Evolutionary conservation across 37 sponge, comb jelly and placozoan genomes (phyloP), one percentile per base, ranked within the genome.

Genomic region (Petrosia ficiformis): DNA sequence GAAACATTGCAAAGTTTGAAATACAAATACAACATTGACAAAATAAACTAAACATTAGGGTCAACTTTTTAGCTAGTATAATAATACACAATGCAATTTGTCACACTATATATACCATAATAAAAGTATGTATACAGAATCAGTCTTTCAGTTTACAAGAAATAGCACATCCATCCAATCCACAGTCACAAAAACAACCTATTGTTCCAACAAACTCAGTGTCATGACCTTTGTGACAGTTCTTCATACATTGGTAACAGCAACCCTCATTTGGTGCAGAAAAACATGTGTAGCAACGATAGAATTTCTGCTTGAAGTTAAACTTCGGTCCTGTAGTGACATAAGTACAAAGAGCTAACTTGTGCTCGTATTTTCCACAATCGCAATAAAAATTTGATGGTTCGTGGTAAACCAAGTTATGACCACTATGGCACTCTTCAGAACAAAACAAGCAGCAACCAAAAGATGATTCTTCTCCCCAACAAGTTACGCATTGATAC

Each of bases 221-320:
- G 52, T 42, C 14, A 43, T 71, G 72, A 3, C 28, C 37, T n/a
- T 31, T 40, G 48, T 71, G 72, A 24, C 72, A 71, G 72, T 42
- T 39, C 72, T 71, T 71, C 43, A 40, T 10, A 43, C 72, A 71
- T 54, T 71, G 72, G 48, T 71, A 71, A 28, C 72, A 71, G 48
- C 42, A 39, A 2, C 72, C 72, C 63, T 5, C 28, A 61, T 61
- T 8, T 4, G 72, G 48, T 30, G 19, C 72, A n/a, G 42, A 3
- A 30, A 71, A 43, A 71, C 72, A 71, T 16, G 42, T 43, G 44
- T 42, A 71, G 48, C 72, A 71, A 19, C 72, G 72, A 24, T 71
- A 71, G 26, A 71, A 71, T 5, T 44, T 44, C 26, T 71, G 72
- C 26, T 42, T 71, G 72, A 71, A 44, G n/a, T n/a, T n/a, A 24